Conservation (phyloP, 2,113 vertebrate genomes). For the Cynopterus brachyotis region DNA sequence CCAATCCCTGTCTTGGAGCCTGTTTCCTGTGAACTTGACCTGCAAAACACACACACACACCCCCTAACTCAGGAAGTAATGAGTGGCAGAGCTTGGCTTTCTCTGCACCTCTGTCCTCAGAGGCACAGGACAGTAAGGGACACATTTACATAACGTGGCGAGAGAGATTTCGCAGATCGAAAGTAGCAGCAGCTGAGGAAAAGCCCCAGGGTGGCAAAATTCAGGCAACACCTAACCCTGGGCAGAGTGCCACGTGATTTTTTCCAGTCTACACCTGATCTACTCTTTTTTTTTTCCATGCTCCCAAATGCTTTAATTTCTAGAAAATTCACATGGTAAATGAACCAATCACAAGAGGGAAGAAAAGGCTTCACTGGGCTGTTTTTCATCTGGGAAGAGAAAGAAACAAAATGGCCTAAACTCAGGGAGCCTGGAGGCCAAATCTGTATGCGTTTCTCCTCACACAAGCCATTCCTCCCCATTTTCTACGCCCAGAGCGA, state of each 20-base stretch:
- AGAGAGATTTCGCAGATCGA: not conserved
- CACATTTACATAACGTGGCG: fast-evolving
- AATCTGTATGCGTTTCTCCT: fast-evolving
- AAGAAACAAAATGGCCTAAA: not conserved
- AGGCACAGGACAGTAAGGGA: fast-evolving
- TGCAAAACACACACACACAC: fast-evolving
- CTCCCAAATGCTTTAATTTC: not conserved
- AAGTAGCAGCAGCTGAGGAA: not conserved
- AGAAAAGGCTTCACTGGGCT: not conserved
- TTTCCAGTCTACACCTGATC: not conserved
- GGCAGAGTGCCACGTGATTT: fast-evolving
- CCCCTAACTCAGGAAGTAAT: fast-evolving
- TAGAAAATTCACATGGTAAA: not conserved
- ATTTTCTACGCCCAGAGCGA: fast-evolving
- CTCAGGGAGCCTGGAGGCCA: not conserved
- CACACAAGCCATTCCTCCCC: fast-evolving
- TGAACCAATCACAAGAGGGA: not conserved
- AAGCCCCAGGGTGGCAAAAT: too few species aligned
- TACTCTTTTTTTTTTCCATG: fast-evolving
- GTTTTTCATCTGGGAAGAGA: not conserved
- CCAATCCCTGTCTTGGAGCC: not conserved
- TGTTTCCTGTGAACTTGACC: fast-evolving
- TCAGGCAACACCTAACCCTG: not conserved
- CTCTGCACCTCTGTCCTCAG: not conserved
- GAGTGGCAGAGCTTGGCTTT: fast-evolving